Base-by-base conservation (phyloP, 2,888 invertebrate species). In the Crepidodera aurea region DNA sequence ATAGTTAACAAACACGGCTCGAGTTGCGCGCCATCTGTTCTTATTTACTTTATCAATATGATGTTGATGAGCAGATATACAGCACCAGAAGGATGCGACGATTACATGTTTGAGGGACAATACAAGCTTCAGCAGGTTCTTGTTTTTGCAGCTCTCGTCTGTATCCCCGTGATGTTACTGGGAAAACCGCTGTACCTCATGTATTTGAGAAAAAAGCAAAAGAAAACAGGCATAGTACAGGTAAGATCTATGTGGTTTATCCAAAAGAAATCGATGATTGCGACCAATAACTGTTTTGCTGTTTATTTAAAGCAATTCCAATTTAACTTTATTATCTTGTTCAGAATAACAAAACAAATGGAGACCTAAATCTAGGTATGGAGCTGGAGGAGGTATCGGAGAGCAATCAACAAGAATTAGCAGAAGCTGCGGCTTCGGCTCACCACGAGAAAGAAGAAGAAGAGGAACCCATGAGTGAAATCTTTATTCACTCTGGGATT, bases 401-500 rank as follows among this genome's bases (percentile, higher is more conserved):
- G 51, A 55, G 64, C 16, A 67, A 65, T 22, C 62, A 48, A 67
- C 62, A 67, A 27, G 48, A 50, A 22, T 6, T 32, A 1, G 60
- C 44, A 4, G 62, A 57, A 39, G 58, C 58, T 1, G 46, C 59
- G 1, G 76, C 70, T 39, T 70, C 71, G 1, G 77, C 77, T 10
- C 68, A 69, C 12, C 50, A 84, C 82, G 84, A 84, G 1, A 79
- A 82, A 1, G 84, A 84, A 3, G 78, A 82, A 1, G 84, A 72
- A 64, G 75, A 78, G 58, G 92, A 89, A 70, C 85, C 90, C 1
- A 90, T 95, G 82, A 87, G 91, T 68, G 97, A 97, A 78, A 83
- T 96, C 71, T 91, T 94, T 85, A 96, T 98, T 74, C 91, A 96
- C 79, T 96, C 97, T 78, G 91, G 89, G 13, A 98, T 98, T 73